phyloP scores from a whole-genome alignment of 2,888 invertebrate species.

The Stratiomys singularior region DNA sequence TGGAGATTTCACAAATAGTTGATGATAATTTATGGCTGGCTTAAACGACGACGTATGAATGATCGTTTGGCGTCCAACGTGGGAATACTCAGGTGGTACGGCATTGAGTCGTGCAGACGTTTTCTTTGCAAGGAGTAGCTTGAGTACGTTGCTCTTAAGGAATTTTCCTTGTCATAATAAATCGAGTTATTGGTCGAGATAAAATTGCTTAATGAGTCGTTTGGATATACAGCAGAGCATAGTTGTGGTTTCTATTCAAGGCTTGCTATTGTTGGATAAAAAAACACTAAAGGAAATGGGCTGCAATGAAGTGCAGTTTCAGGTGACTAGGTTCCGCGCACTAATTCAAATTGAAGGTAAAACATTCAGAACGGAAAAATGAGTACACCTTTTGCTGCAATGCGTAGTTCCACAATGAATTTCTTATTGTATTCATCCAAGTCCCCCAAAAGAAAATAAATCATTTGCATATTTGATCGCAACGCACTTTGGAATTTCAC shows the following conservation, averaged over 20 bases:
- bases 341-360: too few species aligned
- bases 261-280: too few species aligned
- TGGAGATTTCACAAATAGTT: background rate
- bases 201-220: background rate
- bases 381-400: too few species aligned
- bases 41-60: background rate
- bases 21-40: background rate
- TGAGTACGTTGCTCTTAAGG: background rate
- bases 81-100: background rate
- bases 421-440: too few species aligned
- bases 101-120: background rate
- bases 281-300: too few species aligned
- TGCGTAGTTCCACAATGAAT: too few species aligned
- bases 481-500: too few species aligned
- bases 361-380: too few species aligned
- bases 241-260: background rate
- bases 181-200: background rate
- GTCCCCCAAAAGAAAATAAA: too few species aligned
- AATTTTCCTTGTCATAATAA: constrained; percentile 7
- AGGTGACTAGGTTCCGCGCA: too few species aligned
- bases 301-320: too few species aligned
- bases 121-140: background rate
- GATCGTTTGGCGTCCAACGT: background rate
- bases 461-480: too few species aligned
- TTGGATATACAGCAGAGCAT: background rate